Base-by-base conservation (phyloP, 2,888 invertebrate species). In the Camponotus fellah region DNA sequence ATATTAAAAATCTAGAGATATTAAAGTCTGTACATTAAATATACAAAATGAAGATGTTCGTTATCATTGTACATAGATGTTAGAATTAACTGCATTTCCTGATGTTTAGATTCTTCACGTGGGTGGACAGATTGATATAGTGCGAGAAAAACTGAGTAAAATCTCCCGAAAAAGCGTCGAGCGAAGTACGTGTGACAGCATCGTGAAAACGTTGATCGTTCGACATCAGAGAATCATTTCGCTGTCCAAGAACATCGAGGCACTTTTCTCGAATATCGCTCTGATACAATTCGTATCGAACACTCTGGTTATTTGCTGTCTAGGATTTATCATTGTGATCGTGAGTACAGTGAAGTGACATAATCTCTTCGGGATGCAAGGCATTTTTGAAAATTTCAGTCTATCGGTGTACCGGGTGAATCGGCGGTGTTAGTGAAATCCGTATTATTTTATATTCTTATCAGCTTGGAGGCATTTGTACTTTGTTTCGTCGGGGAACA, bases 121-220 rank as follows among this genome's bases (percentile, higher is more conserved):
- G 26, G 77, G 87, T 0, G 85, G 85, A 3, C 83, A 85, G 34
- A 76, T 88, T 17, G 89, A 89, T 3, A 43, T 89, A n/a, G 12
- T 89, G 60, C 89, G 87, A 46, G 79, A 26, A 12, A 56, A 17
- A 21, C 12, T 89, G 10, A n/a, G 12, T 10, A 21, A 76, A 8
- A 49, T 58, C 6, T 21, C 69, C 9, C 0, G 4, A 4, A 60
- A 40, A 12, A 53, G 6, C 9, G 60, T 46, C 17, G 12, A 79
- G 12, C 71, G 17, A 14, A 6, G 2, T 17, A 8, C 17, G 0
- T 21, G 32, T 10, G 37, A 37, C 0, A 64, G 14, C 6, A 46
- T 85, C 21, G 34, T 85, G 10, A 72, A 72, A 62, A 69, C 71
- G 17, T 46, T 89, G 10, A 72, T 87, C 9, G 21, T 3, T 12